Evolutionary conservation across 1,140 invertebrate species (phyloP), one percentile per base, ranked within the genome.

Genomic region (Drosophila tani): DNA sequence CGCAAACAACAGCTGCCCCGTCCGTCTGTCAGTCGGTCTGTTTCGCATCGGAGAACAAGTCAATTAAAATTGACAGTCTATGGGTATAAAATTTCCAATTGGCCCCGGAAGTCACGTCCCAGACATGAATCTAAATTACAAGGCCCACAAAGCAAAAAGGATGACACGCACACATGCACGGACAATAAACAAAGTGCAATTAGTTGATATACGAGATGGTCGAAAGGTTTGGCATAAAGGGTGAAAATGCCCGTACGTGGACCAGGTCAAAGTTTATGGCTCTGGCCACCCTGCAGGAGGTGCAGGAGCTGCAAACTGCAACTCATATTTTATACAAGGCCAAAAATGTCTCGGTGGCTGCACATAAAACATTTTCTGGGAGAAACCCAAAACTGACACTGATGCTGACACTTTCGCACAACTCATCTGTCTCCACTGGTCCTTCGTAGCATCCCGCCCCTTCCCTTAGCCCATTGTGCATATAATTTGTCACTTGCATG

Each of bases 401-500:
- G 77, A 79, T 79, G 77, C 77, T 79, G 77, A 79, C 60, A 79
- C 67, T 79, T 79, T 15, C 75, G 60, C 77, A 79, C 67, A 73
- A 79, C 58, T 79, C 67, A 79, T 79, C 58, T 64, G 59, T 70
- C 49, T 57, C 29, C 24, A 29, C 14, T 17, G 58, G 47, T 35
- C 49, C 60, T 15, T 12, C n/a, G 15, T 4, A 5, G 14, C 14
- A 4, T 32, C 51, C 12, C 15, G 0, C 2, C 17, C 47, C 14
- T 6, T 15, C 45, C 21, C 45, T 17, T 9, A 15, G 35, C 14
- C 50, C 59, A 62, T 66, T 79, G 56, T 79, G 68, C 67, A 79
- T 79, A 79, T 79, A 79, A 79, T 79, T 79, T 79, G 77, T 79
- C 77, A 79, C 77, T 79, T 50, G 75, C 75, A 79, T 73, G 77